Evolutionary conservation across 2,797 vertebrate genomes (phyloP).

Genomic region (Falco biarmicus): DNA sequence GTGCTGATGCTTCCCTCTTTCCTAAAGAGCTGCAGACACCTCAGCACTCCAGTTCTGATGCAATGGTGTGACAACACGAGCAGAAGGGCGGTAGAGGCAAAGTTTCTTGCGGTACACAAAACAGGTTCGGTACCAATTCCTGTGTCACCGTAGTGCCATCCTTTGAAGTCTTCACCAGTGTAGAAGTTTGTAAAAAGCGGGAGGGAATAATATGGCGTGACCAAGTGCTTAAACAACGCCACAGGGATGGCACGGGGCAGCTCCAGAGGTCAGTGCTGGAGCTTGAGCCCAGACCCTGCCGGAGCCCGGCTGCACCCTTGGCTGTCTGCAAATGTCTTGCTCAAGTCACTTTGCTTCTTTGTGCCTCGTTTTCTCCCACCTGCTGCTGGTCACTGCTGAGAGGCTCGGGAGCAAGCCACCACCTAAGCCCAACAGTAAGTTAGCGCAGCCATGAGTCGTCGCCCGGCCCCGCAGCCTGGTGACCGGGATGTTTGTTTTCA

Average conservation of each 20-base stretch:
- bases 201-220: not conserved
- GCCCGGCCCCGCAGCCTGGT: accelerated
- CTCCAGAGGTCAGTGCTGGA: not conserved
- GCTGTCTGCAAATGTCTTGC: not conserved
- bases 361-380: not conserved
- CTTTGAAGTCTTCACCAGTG: not conserved
- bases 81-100: not conserved
- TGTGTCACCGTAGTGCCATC: not conserved
- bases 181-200: not conserved
- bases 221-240: not conserved
- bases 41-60: not conserved
- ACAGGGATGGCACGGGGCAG: not conserved
- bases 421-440: accelerated
- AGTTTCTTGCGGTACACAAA: no score
- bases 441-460: accelerated
- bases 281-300: not conserved
- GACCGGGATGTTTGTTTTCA: not conserved
- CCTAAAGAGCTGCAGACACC: not conserved
- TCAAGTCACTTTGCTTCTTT: not conserved
- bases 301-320: not conserved
- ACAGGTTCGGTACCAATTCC: not conserved
- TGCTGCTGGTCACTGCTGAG: accelerated
- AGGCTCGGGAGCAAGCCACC: not conserved
- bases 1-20: not conserved
- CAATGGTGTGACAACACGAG: not conserved